phyloP scores from a whole-genome alignment of 2,888 invertebrate species.

The Emmelina monodactyla region DNA sequence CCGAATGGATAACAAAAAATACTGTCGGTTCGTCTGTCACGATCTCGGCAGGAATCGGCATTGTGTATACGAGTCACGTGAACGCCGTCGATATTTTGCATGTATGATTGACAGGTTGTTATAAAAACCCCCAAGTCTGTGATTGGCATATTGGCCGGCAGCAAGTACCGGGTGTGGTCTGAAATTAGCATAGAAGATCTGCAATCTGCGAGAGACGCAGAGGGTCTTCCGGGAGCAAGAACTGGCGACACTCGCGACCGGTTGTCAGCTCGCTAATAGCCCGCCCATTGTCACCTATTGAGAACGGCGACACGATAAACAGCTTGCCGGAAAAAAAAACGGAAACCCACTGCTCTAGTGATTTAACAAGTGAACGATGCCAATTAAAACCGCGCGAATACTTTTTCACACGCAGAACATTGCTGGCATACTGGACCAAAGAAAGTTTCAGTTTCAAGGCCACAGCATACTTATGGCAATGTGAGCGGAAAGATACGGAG shows the following conservation, averaged over 20 bases:
- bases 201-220: conserved; percentile 3
- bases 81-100: not conserved
- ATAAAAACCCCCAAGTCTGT: too few relatives aligned
- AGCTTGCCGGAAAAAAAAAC: conserved; percentile 16
- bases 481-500: conserved; percentile 6
- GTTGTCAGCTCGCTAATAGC: conserved; percentile 24
- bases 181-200: not conserved
- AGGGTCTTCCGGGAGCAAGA: conserved; percentile 5
- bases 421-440: conserved; percentile 14
- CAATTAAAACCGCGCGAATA: conserved; percentile 17
- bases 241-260: conserved; percentile 18
- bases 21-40: not conserved
- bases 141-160: not conserved
- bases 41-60: not conserved
- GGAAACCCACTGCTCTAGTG: conserved; percentile 12
- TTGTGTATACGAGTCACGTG: not conserved
- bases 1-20: conserved; percentile 1
- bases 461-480: conserved; percentile 16
- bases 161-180: not conserved
- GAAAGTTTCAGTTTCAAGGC: conserved; percentile 28
- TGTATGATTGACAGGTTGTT: too few relatives aligned
- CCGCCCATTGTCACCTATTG: conserved; percentile 28
- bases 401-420: conserved; percentile 17
- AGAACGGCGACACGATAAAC: conserved; percentile 27
- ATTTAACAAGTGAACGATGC: conserved; percentile 16